A percentile compares a stretch with the other conserved stretches of the same genome.
These are phyloP conservation scores for Sminthurides aquaticus DNA, from an alignment of 2,888 invertebrate genomes.

Conservation along the genomic window DNA sequence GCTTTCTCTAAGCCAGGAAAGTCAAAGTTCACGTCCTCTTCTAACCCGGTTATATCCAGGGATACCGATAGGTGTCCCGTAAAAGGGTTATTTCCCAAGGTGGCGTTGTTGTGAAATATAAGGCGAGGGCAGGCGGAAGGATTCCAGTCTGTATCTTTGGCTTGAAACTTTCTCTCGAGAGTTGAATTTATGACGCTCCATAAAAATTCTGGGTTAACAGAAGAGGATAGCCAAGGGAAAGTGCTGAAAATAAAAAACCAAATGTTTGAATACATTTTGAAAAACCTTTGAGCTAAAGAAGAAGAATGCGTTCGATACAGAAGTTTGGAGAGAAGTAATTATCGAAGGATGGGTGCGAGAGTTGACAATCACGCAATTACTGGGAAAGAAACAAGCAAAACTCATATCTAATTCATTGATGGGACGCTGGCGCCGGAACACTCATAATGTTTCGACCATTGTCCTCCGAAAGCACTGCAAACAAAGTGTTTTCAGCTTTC, in stretches of 20 bases:
- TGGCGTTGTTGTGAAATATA: conserved; percentile 27
- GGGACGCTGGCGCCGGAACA: background rate
- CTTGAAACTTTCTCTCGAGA: conserved; percentile 25
- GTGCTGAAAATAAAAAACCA: background rate
- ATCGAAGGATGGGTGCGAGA: background rate
- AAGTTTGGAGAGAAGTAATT: background rate
- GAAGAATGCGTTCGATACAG: background rate
- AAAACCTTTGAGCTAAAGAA: background rate
- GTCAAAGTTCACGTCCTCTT: background rate
- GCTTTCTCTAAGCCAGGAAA: background rate
- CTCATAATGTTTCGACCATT: background rate
- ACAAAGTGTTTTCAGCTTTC: background rate
- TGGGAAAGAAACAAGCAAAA: background rate
- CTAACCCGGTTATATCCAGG: background rate
- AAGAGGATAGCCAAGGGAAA: background rate
- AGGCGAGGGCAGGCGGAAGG: conserved; percentile 26
- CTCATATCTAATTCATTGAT: background rate
- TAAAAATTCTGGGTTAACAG: conserved; percentile 18
- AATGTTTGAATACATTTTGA: background rate
- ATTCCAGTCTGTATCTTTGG: conserved; percentile 12
- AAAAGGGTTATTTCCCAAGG: conserved; percentile 8
- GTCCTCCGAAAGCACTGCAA: background rate
- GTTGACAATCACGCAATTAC: background rate
- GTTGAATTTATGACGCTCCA: conserved; percentile 34
- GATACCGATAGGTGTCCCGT: conserved; percentile 4